Percentiles rank a stretch among this genome's conserved stretches.
phyloP scores from a whole-genome alignment of 2,797 vertebrate species.

The Hephaestus fuliginosus region DNA sequence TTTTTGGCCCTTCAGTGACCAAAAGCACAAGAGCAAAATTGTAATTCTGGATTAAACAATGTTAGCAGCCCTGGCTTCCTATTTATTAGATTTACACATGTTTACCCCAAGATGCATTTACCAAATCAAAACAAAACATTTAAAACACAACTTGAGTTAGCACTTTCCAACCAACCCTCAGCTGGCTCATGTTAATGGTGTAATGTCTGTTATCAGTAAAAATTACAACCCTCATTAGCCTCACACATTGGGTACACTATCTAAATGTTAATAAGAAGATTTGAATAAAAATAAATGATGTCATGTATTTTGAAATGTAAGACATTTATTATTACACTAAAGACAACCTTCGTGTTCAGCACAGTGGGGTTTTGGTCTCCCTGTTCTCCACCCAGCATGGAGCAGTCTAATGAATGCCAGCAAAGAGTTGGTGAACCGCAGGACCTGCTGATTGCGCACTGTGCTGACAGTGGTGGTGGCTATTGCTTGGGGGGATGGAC shows the following conservation, averaged over 20 bases:
- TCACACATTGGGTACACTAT: too few species aligned
- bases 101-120: background rate
- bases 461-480: background rate
- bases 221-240: background rate
- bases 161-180: background rate
- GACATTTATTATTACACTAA: background rate
- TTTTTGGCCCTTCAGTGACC: background rate
- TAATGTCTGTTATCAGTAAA: background rate
- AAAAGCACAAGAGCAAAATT: background rate
- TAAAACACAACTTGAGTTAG: too few species aligned
- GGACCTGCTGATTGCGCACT: background rate
- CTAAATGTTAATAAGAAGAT: background rate
- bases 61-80: too few species aligned
- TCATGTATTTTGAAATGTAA: background rate
- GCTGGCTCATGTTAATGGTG: background rate
- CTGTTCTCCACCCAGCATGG: background rate
- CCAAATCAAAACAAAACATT: background rate
- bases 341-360: background rate
- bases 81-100: background rate
- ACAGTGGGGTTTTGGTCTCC: background rate
- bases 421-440: conserved; percentile 7
- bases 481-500: too few species aligned
- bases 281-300: background rate
- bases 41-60: background rate
- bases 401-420: conserved; percentile 3